Evolutionary conservation across 2,888 invertebrate genomes (phyloP).

Genomic region (Cremastinae sp.): DNA sequence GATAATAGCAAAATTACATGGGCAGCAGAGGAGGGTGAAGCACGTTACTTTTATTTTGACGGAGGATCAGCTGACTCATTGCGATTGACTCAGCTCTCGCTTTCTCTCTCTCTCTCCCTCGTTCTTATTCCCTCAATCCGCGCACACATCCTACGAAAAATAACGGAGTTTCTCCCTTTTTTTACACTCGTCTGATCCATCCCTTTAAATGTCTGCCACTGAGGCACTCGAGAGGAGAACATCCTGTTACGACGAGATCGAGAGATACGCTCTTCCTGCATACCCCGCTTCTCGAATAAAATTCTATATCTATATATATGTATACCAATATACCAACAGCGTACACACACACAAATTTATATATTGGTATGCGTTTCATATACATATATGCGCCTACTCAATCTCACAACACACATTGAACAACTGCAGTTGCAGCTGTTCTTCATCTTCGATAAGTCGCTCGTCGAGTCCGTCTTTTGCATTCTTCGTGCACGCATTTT

Average conservation of each 20-base stretch:
- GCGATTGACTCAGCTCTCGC: too few species aligned
- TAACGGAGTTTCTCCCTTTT: slow-evolving; percentile 19
- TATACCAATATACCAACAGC: not conserved
- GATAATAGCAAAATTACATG: not conserved
- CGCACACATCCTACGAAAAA: slow-evolving; percentile 14
- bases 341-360: too few species aligned
- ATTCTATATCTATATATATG: not conserved
- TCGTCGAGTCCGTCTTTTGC: slow-evolving; percentile 14
- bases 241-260: slow-evolving; percentile 19
- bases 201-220: slow-evolving; percentile 7
- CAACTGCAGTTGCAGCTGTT: slow-evolving; percentile 60
- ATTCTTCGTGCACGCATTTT: slow-evolving; percentile 1
- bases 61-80: slow-evolving; percentile 45
- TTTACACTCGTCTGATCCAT: slow-evolving; percentile 13
- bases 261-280: not conserved
- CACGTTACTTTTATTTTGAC: slow-evolving; percentile 41
- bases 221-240: slow-evolving; percentile 27
- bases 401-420: slow-evolving; percentile 34
- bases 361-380: slow-evolving; percentile 35
- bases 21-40: not conserved
- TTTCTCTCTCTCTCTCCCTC: too few species aligned
- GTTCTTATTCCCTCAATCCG: slow-evolving; percentile 52
- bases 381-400: slow-evolving; percentile 44
- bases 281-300: not conserved
- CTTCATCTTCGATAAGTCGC: slow-evolving; percentile 37